Evolutionary conservation across 2,113 vertebrate genomes (phyloP).

Genomic region (Terrapene triunguis): DNA sequence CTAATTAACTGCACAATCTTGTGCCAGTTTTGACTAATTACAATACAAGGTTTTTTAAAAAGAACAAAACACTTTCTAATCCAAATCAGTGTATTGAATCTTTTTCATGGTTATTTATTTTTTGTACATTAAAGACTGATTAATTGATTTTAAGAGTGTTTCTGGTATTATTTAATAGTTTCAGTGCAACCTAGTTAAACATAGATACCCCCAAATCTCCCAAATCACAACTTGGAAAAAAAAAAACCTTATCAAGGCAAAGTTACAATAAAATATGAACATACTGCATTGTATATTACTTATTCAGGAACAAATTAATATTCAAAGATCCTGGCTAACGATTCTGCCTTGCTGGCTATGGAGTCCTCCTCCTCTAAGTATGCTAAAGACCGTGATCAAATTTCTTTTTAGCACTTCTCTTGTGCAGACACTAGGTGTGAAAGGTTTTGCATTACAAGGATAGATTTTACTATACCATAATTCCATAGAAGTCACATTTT

Average conservation of each 20-base stretch:
- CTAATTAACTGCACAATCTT: neutral
- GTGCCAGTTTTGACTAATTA: neutral
- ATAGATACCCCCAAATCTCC: neutral
- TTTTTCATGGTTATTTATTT: neutral
- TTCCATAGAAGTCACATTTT: neutral
- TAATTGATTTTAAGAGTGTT: neutral
- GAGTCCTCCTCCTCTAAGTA: neutral
- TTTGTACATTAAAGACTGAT: neutral
- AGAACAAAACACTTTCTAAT: neutral
- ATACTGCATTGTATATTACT: neutral
- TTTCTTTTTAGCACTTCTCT: neutral
- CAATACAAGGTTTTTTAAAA: neutral
- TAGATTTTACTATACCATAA: neutral
- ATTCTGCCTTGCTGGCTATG: neutral
- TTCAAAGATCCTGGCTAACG: neutral
- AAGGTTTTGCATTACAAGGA: neutral
- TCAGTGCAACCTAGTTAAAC: neutral
- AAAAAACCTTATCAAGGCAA: neutral
- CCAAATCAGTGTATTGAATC: neutral
- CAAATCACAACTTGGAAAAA: neutral
- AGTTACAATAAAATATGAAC: neutral
- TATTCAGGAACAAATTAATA: neutral
- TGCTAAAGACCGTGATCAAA: neutral
- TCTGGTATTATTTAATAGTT: neutral
- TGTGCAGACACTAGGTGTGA: too few species aligned